Percentiles rank a stretch among this genome's conserved stretches.
Evolutionary conservation across 2,113 vertebrate species (phyloP).

Genomic region (Sinocyclocheilus anshuiensis): DNA sequence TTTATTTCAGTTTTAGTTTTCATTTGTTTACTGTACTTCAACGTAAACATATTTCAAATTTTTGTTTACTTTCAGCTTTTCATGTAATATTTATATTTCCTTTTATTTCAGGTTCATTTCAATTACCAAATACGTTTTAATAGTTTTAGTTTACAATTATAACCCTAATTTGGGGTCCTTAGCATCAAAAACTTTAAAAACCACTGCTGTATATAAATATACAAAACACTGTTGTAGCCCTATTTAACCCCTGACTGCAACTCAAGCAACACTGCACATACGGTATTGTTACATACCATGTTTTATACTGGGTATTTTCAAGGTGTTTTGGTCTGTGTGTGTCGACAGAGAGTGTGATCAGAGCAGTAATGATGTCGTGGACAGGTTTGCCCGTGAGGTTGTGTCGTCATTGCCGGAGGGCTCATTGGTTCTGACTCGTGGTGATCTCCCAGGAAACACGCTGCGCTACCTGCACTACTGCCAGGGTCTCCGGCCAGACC

Average conservation of each 20-base stretch:
- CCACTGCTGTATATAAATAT: background rate
- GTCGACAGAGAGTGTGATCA: slow-evolving; percentile 84
- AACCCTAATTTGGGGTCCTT: background rate
- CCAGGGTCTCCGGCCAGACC: slow-evolving; percentile 83
- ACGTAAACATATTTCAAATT: background rate
- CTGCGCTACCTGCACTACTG: slow-evolving; percentile 94
- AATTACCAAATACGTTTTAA: background rate
- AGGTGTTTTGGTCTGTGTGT: slow-evolving; percentile 17
- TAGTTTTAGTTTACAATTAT: background rate
- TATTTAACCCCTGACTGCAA: background rate
- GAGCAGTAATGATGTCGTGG: slow-evolving; percentile 84
- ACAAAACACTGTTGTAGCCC: background rate
- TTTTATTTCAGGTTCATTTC: background rate
- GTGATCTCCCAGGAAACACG: slow-evolving; percentile 93
- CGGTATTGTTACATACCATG: background rate
- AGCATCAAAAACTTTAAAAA: background rate
- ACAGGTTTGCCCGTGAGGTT: slow-evolving; percentile 88
- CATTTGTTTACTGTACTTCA: too few species aligned
- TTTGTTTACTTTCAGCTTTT: background rate
- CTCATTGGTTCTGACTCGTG: slow-evolving; percentile 88
- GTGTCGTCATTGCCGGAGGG: slow-evolving; percentile 82
- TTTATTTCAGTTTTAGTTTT: too few species aligned
- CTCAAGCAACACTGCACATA: background rate
- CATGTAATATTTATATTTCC: background rate
- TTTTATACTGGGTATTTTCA: background rate